Percentiles rank a stretch among this genome's conserved stretches.
phyloP scores from a whole-genome alignment of 2,797 vertebrate species.

The Xiphophorus birchmanni region DNA sequence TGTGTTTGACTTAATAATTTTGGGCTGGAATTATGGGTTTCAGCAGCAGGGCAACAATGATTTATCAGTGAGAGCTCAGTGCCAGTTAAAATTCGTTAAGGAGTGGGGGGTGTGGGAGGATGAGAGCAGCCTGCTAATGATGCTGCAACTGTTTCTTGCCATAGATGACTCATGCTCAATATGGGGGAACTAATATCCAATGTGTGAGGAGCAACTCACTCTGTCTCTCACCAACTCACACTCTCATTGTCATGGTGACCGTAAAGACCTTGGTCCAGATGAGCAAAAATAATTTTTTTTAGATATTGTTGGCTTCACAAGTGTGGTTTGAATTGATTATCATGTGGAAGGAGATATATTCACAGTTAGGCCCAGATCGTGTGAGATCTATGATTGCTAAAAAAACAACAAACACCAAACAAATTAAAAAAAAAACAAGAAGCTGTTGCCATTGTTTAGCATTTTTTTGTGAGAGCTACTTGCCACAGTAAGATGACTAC shows the following conservation, averaged over 20 bases:
- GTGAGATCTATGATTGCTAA: slow-evolving; percentile 17
- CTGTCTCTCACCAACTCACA: slow-evolving; percentile 9
- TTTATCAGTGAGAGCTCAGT: slow-evolving; percentile 66
- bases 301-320: slow-evolving; percentile 17
- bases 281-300: slow-evolving; percentile 14
- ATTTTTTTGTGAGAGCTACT: slow-evolving; percentile 39
- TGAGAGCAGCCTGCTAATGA: slow-evolving; percentile 83
- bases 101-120: slow-evolving; percentile 73
- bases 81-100: slow-evolving; percentile 79
- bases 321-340: slow-evolving; percentile 5
- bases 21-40: slow-evolving; percentile 62
- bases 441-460: slow-evolving; percentile 29
- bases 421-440: neutral
- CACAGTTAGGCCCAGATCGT: neutral
- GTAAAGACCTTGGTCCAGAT: slow-evolving; percentile 38
- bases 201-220: slow-evolving; percentile 60
- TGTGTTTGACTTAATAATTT: slow-evolving; percentile 65
- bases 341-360: slow-evolving; percentile 11
- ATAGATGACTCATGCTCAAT: slow-evolving; percentile 79
- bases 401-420: neutral
- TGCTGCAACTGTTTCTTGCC: slow-evolving; percentile 75
- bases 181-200: slow-evolving; percentile 75
- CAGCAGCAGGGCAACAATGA: slow-evolving; percentile 57
- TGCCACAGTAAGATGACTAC: slow-evolving; percentile 47
- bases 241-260: slow-evolving; percentile 23